Conservation (phyloP, 2,797 vertebrate species). For the Pogoniulus pusillus region DNA sequence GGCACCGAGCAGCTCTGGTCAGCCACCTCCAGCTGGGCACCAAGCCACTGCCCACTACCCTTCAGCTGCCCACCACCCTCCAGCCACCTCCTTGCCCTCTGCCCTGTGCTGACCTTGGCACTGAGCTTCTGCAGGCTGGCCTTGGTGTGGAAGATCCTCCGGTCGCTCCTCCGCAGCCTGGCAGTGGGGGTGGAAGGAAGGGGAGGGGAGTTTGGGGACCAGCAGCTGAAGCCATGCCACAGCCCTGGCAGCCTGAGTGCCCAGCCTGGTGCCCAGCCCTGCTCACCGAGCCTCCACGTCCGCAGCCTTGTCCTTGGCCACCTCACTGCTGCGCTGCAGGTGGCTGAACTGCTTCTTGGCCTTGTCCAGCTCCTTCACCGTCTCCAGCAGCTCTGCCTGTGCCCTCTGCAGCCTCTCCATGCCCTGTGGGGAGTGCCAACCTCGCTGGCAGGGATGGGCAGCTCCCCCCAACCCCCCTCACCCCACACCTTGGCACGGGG, state of each 20-base stretch:
- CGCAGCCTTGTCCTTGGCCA: slow-evolving; percentile 84
- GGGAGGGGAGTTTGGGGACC: neutral
- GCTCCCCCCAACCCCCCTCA: neutral
- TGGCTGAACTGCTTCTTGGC: slow-evolving; percentile 86
- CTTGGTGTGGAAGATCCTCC: slow-evolving; percentile 88
- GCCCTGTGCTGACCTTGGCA: slow-evolving; percentile 78
- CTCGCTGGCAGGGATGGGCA: neutral
- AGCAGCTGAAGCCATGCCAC: accelerated
- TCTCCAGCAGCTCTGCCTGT: slow-evolving; percentile 85
- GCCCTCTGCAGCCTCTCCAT: slow-evolving; percentile 83
- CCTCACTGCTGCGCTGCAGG: slow-evolving; percentile 78
- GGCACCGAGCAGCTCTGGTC: too few relatives aligned
- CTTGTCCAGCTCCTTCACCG: slow-evolving; percentile 84
- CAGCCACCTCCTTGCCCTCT: too few relatives aligned
- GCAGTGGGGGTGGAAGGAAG: too few relatives aligned
- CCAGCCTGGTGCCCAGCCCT: accelerated
- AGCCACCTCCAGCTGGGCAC: too few relatives aligned
- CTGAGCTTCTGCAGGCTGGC: slow-evolving; percentile 85
- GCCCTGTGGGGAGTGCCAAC: slow-evolving; percentile 66
- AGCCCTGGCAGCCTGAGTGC: neutral
- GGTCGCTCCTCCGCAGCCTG: slow-evolving; percentile 85
- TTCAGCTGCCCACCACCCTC: too few relatives aligned
- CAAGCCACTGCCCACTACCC: too few relatives aligned
- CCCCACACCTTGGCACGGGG: neutral
- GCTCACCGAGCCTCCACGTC: slow-evolving; percentile 85